A percentile compares a stretch with the other conserved stretches of the same genome.
Conservation (phyloP, 2,888 invertebrate species). For the Clusia tigrina region DNA sequence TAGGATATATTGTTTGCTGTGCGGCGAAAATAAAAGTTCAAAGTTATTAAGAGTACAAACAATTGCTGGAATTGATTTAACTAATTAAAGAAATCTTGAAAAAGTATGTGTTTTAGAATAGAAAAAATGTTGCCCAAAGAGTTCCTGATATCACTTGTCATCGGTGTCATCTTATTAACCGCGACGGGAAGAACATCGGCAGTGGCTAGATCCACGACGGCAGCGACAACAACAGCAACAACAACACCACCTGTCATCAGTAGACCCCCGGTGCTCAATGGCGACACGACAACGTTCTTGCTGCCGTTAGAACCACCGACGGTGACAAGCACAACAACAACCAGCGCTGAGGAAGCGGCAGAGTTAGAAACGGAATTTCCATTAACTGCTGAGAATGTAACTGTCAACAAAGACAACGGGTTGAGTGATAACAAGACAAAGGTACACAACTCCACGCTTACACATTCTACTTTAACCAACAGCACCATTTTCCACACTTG, state of each 20-base stretch:
- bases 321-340: constrained; percentile 49
- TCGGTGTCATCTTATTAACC: constrained; percentile 49
- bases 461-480: constrained; percentile 43
- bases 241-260: constrained; percentile 27
- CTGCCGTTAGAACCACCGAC: constrained; percentile 50
- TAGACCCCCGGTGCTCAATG: constrained; percentile 13
- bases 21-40: too few species aligned
- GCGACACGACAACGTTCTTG: constrained; percentile 39
- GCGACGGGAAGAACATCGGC: too few species aligned
- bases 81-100: too few species aligned
- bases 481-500: constrained; percentile 37
- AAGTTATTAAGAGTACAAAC: too few species aligned
- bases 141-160: constrained; percentile 45
- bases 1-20: too few species aligned
- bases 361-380: constrained; percentile 22
- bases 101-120: too few species aligned
- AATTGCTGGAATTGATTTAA: too few species aligned
- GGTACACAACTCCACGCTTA: constrained; percentile 39
- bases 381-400: constrained; percentile 17
- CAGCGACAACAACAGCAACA: constrained; percentile 27
- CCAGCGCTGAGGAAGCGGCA: constrained; percentile 33
- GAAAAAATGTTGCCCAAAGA: constrained; percentile 56
- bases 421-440: constrained; percentile 43
- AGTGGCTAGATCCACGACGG: constrained; percentile 17
- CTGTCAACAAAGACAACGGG: constrained; percentile 19